Base-by-base conservation (phyloP, 2,113 vertebrate genomes). In the Ia io region DNA sequence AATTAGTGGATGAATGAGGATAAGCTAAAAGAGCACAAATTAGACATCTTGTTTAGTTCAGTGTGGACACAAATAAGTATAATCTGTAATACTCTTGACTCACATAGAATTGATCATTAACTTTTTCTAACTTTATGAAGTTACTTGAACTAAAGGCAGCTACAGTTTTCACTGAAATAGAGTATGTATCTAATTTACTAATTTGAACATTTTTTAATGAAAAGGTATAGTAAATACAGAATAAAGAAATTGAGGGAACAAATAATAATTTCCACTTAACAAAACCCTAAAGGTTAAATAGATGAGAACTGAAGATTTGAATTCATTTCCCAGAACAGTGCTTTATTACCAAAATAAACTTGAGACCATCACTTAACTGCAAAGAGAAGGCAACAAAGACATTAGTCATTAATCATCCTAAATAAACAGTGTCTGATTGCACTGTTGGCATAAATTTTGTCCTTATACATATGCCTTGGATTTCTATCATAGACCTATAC, bases 311-410 rank as follows among this genome's bases (percentile, higher is more conserved):
- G 59, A 89, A 94, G 73, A 90, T 93, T 86, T 88, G 63, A 78
- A 95, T 92, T 96, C 77, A 89, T 93, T 95, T 97, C 94, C 85
- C 94, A 90, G 90, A 91, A 96, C 83, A 96, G 83, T 84, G 70
- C 69, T 92, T 94, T 88, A 86, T 84, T 95, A 96, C 59, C 93
- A 97, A 94, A 96, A 97, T 96, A 96, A 97, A 97, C 86, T 89
- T 90, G 86, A 95, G 85, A 93, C 78, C 70, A 95, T 63, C 90
- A 96, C 90, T 92, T 96, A 95, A 85, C 65, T 80, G 78, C 82
- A 89, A 96, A 84, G 37, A 94, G 59, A 93, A 97, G 86, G 94
- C 91, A 96, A 91, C 78, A 91, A 79, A 97, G 78, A 91, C 51
- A 69, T 88, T 91, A 88, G 70, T 83, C 92, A 97, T 96, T 96